These are phyloP conservation scores for Acrossocheilus wenchowensis DNA, from an alignment of 2,797 vertebrate genomes.

Conservation along the genomic window DNA sequence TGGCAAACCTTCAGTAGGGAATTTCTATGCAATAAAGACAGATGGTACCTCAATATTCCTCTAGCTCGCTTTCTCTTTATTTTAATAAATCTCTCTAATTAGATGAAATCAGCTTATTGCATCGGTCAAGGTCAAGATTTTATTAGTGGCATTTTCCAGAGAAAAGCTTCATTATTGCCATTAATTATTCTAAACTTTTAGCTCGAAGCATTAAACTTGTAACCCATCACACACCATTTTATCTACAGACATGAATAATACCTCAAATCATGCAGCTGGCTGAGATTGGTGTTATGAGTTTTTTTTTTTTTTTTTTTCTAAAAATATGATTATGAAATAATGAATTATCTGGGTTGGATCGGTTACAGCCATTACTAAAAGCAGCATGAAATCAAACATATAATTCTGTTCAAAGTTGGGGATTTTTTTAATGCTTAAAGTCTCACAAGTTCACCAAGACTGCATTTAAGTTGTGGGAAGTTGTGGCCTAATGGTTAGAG, in stretches of 20 bases:
- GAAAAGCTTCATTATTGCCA: background rate
- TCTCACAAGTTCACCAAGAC: no score
- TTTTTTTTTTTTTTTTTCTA: background rate
- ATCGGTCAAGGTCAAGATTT: constrained; percentile 11
- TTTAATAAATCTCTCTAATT: background rate
- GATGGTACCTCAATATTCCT: constrained; percentile 31
- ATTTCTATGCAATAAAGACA: constrained; percentile 32
- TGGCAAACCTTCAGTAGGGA: constrained; percentile 21
- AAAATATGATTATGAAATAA: background rate
- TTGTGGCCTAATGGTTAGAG: no score
- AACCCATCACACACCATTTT: background rate
- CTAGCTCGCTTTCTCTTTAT: background rate
- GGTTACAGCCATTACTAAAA: background rate
- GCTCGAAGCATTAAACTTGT: background rate
- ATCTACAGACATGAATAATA: background rate
- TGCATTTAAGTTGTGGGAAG: no score
- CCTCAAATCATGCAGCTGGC: background rate
- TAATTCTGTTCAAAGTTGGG: background rate
- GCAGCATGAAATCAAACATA: background rate
- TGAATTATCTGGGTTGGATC: background rate
- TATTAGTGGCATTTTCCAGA: background rate
- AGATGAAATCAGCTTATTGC: background rate
- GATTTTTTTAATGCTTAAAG: background rate
- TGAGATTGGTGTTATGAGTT: background rate
- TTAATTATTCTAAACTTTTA: background rate